Evolutionary conservation across 2,888 invertebrate species (phyloP).

Genomic region (Crossocerus cetratus): DNA sequence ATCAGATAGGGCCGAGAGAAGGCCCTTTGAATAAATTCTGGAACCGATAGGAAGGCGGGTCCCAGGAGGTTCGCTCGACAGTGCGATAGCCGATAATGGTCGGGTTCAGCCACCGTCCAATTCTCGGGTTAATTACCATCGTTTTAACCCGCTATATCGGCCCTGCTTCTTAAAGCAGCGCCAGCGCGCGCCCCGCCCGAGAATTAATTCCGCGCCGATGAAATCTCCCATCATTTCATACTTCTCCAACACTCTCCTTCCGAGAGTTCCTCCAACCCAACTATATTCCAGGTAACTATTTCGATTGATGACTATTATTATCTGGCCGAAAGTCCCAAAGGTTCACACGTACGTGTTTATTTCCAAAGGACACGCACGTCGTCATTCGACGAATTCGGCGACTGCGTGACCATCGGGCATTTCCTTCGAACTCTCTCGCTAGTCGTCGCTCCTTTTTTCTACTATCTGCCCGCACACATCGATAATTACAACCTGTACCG

Average conservation of each 20-base stretch:
- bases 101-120: constrained; percentile 65
- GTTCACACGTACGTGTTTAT: constrained; percentile 31
- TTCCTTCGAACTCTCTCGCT: constrained; percentile 34
- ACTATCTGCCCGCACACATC: constrained; percentile 25
- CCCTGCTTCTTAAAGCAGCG: constrained; percentile 46
- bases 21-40: constrained; percentile 68
- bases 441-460: constrained; percentile 15
- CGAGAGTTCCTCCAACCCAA: no score
- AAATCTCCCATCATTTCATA: constrained; percentile 22
- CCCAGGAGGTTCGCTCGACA: constrained; percentile 62
- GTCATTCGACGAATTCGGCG: constrained; percentile 8
- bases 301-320: no score
- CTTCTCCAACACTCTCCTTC: no score
- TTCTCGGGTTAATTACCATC: constrained; percentile 71
- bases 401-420: constrained; percentile 52
- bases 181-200: constrained; percentile 25
- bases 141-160: constrained; percentile 64
- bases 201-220: constrained; percentile 50
- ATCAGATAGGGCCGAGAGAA: constrained; percentile 57
- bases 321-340: no score
- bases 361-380: constrained; percentile 23
- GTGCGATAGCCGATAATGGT: constrained; percentile 69
- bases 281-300: no score
- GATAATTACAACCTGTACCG: constrained; percentile 55
- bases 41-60: constrained; percentile 64